phyloP scores from a whole-genome alignment of 2,797 vertebrate species.

The Apogon hyalosoma region DNA sequence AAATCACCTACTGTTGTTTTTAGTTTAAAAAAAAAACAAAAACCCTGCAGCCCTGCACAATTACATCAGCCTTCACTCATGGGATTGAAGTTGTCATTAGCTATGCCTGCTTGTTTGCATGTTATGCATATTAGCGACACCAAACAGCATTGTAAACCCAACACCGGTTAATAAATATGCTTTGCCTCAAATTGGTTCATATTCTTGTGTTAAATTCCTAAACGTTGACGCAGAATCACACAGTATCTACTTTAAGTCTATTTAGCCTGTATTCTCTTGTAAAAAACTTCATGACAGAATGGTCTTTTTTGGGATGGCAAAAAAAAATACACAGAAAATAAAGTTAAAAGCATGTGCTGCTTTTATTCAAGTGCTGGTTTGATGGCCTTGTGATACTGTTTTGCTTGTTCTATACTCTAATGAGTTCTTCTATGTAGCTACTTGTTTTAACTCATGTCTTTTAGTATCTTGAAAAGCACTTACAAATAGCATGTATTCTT shows the following conservation, averaged over 20 bases:
- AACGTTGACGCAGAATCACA: neutral
- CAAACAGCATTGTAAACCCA: neutral
- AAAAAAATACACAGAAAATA: too few relatives aligned
- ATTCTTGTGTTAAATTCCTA: constrained; percentile 14
- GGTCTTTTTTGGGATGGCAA: too few relatives aligned
- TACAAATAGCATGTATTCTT: too few relatives aligned
- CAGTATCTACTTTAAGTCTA: too few relatives aligned
- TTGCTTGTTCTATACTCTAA: too few relatives aligned
- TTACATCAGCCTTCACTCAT: constrained; percentile 20
- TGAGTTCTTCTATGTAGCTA: too few relatives aligned
- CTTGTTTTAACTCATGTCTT: too few relatives aligned
- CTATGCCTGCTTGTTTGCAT: constrained; percentile 23
- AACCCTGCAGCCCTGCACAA: neutral
- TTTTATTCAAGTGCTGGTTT: too few relatives aligned
- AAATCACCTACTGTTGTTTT: constrained; percentile 49
- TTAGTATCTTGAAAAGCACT: too few relatives aligned
- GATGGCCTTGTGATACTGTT: too few relatives aligned
- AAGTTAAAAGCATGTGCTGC: too few relatives aligned
- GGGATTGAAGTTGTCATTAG: constrained; percentile 16
- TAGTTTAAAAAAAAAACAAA: neutral
- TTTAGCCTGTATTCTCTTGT: neutral
- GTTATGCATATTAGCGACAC: constrained; percentile 7
- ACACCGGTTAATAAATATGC: neutral
- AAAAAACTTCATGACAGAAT: too few relatives aligned
- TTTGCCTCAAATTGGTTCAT: constrained; percentile 6